Conservation (phyloP, 2,113 vertebrate species). For the Festucalex cinctus region DNA sequence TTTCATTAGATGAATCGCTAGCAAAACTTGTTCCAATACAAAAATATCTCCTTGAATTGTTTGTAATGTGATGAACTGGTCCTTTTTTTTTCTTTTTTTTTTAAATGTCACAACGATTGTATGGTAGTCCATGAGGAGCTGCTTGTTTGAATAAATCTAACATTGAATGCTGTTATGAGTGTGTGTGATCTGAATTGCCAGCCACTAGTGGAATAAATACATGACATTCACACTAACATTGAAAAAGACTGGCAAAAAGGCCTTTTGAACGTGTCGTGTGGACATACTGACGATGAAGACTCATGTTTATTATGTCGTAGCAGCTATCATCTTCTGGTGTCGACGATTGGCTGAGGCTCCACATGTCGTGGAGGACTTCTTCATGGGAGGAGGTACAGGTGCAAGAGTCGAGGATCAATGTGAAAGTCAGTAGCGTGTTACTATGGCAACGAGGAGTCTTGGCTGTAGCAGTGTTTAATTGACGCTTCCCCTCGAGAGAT, state of each 20-base stretch:
- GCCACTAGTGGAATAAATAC: too few species aligned
- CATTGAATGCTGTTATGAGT: not conserved
- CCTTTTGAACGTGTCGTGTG: too few species aligned
- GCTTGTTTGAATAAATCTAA: not conserved
- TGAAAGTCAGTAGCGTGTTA: conserved; percentile 48
- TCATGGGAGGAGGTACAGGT: not conserved
- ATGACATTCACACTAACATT: too few species aligned
- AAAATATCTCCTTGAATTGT: not conserved
- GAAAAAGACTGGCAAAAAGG: too few species aligned
- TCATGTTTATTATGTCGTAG: not conserved
- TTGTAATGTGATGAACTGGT: not conserved
- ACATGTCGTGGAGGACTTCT: too few species aligned
- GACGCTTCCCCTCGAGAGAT: conserved; percentile 31
- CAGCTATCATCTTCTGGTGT: not conserved
- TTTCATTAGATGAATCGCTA: not conserved
- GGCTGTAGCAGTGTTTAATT: conserved; percentile 11
- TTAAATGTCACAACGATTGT: conserved; percentile 5
- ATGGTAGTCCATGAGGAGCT: too few species aligned
- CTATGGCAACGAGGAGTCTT: conserved; percentile 73
- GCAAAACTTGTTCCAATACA: not conserved
- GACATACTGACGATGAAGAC: too few species aligned
- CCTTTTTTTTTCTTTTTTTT: not conserved
- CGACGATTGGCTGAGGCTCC: too few species aligned
- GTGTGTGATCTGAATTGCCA: not conserved
- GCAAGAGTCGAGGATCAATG: not conserved